A percentile compares a stretch with the other conserved stretches of the same genome.
Conservation (phyloP, 2,113 vertebrate species). For the Microcebus griseorufus region DNA sequence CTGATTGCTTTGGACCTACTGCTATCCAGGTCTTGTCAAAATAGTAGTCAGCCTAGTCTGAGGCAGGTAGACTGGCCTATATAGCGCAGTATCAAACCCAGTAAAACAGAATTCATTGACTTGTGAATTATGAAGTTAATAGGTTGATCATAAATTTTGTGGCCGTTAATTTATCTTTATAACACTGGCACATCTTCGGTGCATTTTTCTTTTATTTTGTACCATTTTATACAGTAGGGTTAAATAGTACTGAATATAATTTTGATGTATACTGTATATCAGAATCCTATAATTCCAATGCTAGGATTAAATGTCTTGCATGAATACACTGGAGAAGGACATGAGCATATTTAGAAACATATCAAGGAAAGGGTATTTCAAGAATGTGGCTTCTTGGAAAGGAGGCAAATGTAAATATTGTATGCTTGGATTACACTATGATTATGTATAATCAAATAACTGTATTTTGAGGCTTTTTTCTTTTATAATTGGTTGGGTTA, state of each 20-base stretch:
- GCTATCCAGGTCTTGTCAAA: slow-evolving; percentile 99
- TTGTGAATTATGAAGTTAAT: slow-evolving; percentile 88
- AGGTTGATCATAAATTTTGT: slow-evolving; percentile 86
- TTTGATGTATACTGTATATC: slow-evolving; percentile 72
- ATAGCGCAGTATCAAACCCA: slow-evolving; percentile 77
- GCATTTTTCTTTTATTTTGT: slow-evolving; percentile 81
- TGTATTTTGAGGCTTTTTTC: slow-evolving; percentile 74
- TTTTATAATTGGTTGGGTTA: slow-evolving; percentile 77
- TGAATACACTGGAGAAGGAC: slow-evolving; percentile 72
- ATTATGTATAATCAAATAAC: slow-evolving; percentile 81
- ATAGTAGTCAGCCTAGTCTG: slow-evolving; percentile 92
- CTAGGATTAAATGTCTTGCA: slow-evolving; percentile 73
- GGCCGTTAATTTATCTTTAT: slow-evolving; percentile 85
- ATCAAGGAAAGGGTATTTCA: slow-evolving; percentile 78
- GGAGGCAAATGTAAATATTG: slow-evolving; percentile 72
- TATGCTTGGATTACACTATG: slow-evolving; percentile 78
- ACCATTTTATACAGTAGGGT: slow-evolving; percentile 56
- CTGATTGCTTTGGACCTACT: slow-evolving; percentile 99
- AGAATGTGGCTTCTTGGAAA: slow-evolving; percentile 75
- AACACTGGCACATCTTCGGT: slow-evolving; percentile 69
- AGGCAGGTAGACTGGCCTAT: slow-evolving; percentile 89
- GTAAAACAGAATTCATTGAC: slow-evolving; percentile 85
- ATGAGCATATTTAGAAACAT: slow-evolving; percentile 71
- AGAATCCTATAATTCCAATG: slow-evolving; percentile 67
- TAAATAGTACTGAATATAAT: slow-evolving; percentile 76